Evolutionary conservation across 2,113 vertebrate species (phyloP).

Genomic region (Alectura lathami): DNA sequence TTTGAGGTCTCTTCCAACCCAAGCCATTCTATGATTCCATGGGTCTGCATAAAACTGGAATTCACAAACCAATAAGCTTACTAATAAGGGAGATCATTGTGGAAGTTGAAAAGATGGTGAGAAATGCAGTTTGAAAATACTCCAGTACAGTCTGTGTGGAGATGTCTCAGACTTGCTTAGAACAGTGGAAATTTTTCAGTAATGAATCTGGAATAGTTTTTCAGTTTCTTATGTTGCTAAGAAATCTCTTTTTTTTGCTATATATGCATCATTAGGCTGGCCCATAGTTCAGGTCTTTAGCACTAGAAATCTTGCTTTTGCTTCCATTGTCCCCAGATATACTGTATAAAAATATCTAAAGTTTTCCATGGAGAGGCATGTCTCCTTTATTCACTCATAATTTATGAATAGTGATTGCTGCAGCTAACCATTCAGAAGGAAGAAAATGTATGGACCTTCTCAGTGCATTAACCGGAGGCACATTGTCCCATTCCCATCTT

Average conservation of each 20-base stretch:
- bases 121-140: background rate
- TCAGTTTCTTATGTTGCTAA: background rate
- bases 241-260: background rate
- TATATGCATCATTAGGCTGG: background rate
- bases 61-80: background rate
- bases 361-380: background rate
- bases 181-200: background rate
- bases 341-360: background rate
- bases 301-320: background rate
- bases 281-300: background rate
- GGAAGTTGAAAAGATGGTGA: background rate
- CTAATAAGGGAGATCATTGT: background rate
- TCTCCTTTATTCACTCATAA: background rate
- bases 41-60: background rate
- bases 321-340: background rate
- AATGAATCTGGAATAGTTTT: background rate
- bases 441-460: background rate
- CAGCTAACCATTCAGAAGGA: background rate
- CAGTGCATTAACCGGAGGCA: background rate
- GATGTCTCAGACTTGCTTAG: background rate
- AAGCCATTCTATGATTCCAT: no score
- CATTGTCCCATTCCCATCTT: background rate
- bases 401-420: background rate
- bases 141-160: background rate
- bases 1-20: no score